Conservation (phyloP, 1,140 invertebrate species). For the Mesaphorura yosii region DNA sequence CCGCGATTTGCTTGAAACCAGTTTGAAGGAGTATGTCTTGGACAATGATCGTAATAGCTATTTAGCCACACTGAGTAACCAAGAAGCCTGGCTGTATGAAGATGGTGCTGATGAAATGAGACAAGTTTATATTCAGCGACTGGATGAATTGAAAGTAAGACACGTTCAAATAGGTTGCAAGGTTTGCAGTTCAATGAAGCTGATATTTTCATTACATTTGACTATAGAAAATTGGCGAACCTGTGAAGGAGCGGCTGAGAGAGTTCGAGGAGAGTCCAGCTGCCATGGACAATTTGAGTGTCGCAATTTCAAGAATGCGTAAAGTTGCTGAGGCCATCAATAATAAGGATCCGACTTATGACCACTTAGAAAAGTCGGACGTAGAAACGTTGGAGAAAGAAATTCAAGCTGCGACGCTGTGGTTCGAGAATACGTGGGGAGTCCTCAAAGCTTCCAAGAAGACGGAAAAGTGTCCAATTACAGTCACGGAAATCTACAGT, state of each 20-base stretch:
- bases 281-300: slow-evolving; percentile 63
- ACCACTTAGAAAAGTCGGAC: slow-evolving; percentile 68
- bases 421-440: slow-evolving; percentile 59
- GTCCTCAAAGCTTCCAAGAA: slow-evolving; percentile 54
- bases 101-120: slow-evolving; percentile 83
- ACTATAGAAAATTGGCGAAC: too few relatives aligned
- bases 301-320: slow-evolving; percentile 55
- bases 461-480: slow-evolving; percentile 3
- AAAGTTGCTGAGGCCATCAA: slow-evolving; percentile 59
- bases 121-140: slow-evolving; percentile 60
- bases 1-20: slow-evolving; percentile 68
- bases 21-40: slow-evolving; percentile 61
- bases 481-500: slow-evolving; percentile 6
- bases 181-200: too few relatives aligned
- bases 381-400: slow-evolving; percentile 53
- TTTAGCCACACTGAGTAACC: slow-evolving; percentile 57
- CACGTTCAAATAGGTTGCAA: too few relatives aligned
- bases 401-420: slow-evolving; percentile 44
- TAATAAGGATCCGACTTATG: slow-evolving; percentile 64
- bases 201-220: too few relatives aligned
- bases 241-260: too few relatives aligned
- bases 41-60: slow-evolving; percentile 58
- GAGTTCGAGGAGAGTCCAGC: too few relatives aligned
- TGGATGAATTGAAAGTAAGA: slow-evolving; percentile 52
- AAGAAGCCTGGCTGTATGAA: slow-evolving; percentile 94